Evolutionary conservation across 2,888 invertebrate genomes (phyloP), one percentile per base, ranked within the genome.

Genomic region (Mesodorylaimus sp.): DNA sequence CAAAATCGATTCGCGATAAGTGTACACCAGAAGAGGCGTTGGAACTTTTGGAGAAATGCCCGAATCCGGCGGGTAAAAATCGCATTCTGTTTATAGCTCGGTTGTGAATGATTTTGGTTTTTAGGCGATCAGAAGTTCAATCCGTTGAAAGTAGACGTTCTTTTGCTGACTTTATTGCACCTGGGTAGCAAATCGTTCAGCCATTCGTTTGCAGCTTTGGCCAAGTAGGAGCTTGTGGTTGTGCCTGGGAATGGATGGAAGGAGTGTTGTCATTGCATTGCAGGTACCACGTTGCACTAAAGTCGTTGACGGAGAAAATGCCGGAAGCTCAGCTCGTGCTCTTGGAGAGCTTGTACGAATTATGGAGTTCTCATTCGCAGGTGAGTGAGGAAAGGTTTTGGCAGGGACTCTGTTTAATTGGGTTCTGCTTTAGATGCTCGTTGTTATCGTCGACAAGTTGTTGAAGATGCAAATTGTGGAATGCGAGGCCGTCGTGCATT

Each of bases 181-280:
- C 74, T 93, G 51, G 95, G 91, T 32, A 83, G 84, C 47, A 97
- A 95, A 70, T 91, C 93, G 59, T 89, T 95, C 67, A 91, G 91
- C 52, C 97, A 97, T 66, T 87, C 89, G 59, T 93, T 95, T 69
- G 89, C 95, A 3, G 95, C 91, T n/a, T 83, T 97, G 56, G 87
- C 89, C 39, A 95, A 93, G 74, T 95, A 81, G 65, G 86, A 47
- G n/a, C n/a, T n/a, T n/a, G n/a, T n/a, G n/a, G n/a, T n/a, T n/a
- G n/a, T n/a, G n/a, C n/a, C n/a, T n/a, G n/a, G n/a, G n/a, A n/a
- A n/a, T n/a, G n/a, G n/a, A n/a, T n/a, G n/a, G n/a, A n/a, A n/a
- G n/a, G n/a, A n/a, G n/a, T 13, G 26, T 52, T 19, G 26, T 7
- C 16, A 21, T 24, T 25, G 23, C 1, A 27, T 53, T 55, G 29